Percentiles rank a stretch among this genome's conserved stretches.
Conservation (phyloP, 2,888 invertebrate species). For the Ennomos fuscantarius region DNA sequence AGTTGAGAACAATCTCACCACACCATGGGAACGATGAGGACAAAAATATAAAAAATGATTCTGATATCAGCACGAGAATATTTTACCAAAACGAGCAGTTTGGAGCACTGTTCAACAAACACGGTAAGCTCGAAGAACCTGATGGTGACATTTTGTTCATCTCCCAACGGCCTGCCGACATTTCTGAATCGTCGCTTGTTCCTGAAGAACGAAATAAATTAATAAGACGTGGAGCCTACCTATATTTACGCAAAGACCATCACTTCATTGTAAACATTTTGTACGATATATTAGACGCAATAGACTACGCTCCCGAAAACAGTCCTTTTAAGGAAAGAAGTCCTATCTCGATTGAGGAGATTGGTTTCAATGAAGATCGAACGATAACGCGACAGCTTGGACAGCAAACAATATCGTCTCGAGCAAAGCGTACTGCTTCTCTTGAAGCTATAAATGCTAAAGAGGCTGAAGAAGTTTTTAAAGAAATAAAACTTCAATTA, state of each 20-base stretch:
- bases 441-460: constrained; percentile 21
- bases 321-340: background rate
- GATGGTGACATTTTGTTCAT: constrained; percentile 43
- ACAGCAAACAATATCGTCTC: constrained; percentile 44
- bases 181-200: constrained; percentile 54
- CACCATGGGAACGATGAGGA: constrained; percentile 37
- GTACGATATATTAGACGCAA: constrained; percentile 52
- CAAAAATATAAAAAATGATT: constrained; percentile 1
- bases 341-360: constrained; percentile 14
- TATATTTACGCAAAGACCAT: constrained; percentile 43
- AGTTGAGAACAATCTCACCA: constrained; percentile 64
- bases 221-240: constrained; percentile 37
- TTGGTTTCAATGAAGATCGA: constrained; percentile 3
- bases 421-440: background rate
- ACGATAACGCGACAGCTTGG: constrained; percentile 48
- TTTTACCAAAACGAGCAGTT: constrained; percentile 8
- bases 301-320: constrained; percentile 31
- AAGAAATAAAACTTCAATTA: constrained; percentile 40
- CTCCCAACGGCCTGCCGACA: constrained; percentile 21
- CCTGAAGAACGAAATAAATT: constrained; percentile 54
- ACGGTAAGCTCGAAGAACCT: background rate
- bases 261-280: constrained; percentile 59
- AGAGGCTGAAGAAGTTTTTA: constrained; percentile 38
- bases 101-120: too few relatives aligned
- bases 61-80: constrained; percentile 12